A percentile compares a stretch with the other conserved stretches of the same genome.
phyloP scores from a whole-genome alignment of 2,113 vertebrate genomes.

The Sapayoa aenigma region DNA sequence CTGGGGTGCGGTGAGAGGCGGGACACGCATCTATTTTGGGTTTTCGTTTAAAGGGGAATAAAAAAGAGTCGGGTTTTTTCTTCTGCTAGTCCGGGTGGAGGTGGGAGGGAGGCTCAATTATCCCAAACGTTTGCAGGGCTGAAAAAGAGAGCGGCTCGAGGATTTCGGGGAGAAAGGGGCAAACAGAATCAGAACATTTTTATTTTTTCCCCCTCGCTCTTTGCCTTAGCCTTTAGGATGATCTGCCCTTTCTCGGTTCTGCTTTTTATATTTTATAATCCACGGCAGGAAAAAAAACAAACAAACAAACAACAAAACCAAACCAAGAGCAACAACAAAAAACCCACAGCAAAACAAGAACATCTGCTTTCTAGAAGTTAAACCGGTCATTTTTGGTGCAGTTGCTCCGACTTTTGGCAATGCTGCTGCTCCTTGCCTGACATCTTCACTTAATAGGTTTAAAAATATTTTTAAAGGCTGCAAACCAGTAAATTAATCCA shows the following conservation, averaged over 20 bases:
- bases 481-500: not conserved
- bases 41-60: not conserved
- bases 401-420: not conserved
- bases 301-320: no score
- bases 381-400: fast-evolving
- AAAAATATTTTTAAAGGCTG: not conserved
- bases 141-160: not conserved
- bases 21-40: not conserved
- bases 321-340: no score
- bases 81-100: not conserved
- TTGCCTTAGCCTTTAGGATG: not conserved
- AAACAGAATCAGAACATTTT: not conserved
- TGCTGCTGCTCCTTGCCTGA: not conserved
- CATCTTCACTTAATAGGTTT: not conserved
- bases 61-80: not conserved
- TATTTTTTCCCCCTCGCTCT: not conserved
- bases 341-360: not conserved
- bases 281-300: fast-evolving
- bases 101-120: not conserved
- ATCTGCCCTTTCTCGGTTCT: not conserved
- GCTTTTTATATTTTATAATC: not conserved
- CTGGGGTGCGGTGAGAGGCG: not conserved
- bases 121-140: not conserved
- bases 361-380: not conserved
- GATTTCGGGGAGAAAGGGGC: not conserved